Conservation (phyloP, 2,113 vertebrate genomes). For the Melanocharis versteri region DNA sequence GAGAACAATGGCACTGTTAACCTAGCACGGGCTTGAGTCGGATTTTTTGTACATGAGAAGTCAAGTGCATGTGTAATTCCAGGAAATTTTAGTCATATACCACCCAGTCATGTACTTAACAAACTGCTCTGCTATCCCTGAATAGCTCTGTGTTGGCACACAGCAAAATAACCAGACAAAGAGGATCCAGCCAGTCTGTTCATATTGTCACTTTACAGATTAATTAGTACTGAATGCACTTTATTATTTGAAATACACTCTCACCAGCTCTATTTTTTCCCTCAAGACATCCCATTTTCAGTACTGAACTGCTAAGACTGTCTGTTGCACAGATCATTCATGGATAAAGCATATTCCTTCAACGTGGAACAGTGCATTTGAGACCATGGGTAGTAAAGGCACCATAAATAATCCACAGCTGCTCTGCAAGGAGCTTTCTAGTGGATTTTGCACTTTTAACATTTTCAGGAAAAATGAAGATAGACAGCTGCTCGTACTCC, state of each 20-base stretch:
- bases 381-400: neutral
- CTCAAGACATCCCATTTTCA: neutral
- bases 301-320: neutral
- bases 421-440: neutral
- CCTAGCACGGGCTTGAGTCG: neutral
- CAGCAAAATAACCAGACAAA: neutral
- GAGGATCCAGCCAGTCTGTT: neutral
- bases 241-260: neutral
- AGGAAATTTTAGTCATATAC: neutral
- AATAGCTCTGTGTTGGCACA: neutral
- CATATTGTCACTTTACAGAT: neutral
- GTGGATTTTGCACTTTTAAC: neutral
- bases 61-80: neutral
- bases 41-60: neutral
- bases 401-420: neutral
- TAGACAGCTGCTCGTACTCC: neutral
- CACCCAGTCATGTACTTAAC: neutral
- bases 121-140: neutral
- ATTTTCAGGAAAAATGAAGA: neutral
- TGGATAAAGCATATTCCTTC: neutral
- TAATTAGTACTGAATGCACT: neutral
- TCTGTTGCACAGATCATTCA: neutral
- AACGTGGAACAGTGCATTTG: neutral
- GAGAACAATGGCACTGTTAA: neutral
- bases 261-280: neutral